Conservation (phyloP, 2,888 invertebrate species). For the Patella caerulea region DNA sequence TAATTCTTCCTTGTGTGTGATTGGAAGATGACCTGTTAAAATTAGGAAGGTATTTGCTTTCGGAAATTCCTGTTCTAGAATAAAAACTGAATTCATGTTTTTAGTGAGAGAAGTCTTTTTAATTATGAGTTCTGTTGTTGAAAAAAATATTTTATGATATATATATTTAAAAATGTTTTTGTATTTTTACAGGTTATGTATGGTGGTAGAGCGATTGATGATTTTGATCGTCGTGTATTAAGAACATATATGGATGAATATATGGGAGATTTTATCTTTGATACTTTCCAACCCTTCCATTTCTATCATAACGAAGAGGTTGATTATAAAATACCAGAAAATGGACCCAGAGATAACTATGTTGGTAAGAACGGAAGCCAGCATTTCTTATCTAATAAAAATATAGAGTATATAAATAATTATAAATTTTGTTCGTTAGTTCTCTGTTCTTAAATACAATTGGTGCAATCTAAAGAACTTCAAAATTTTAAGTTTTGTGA, state of each 20-base stretch:
- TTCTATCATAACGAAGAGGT: conserved; percentile 84
- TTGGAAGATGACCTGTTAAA: background rate
- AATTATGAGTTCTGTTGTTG: too few species aligned
- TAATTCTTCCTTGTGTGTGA: too few species aligned
- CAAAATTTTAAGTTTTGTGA: too few species aligned
- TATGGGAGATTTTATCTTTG: conserved; percentile 93
- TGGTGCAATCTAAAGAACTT: too few species aligned
- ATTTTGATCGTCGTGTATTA: conserved; percentile 89
- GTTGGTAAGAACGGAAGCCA: conserved; percentile 50
- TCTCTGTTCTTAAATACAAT: too few species aligned
- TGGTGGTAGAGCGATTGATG: conserved; percentile 92
- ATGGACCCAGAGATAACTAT: conserved; percentile 64
- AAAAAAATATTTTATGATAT: too few species aligned
- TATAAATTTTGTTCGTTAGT: too few species aligned
- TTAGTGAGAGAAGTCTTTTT: too few species aligned
- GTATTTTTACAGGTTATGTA: conserved; percentile 84
- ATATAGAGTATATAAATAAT: too few species aligned
- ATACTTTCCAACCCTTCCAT: conserved; percentile 91
- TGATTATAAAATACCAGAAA: conserved; percentile 83
- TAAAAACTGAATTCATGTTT: too few species aligned
- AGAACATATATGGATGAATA: conserved; percentile 93
- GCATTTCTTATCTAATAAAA: too few species aligned
- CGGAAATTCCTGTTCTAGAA: background rate
- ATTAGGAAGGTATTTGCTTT: background rate
- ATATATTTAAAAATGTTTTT: too few species aligned